A percentile compares a stretch with the other conserved stretches of the same genome.
These are phyloP conservation scores for Seira musarum DNA, from an alignment of 2,888 invertebrate genomes.

Conservation along the genomic window DNA sequence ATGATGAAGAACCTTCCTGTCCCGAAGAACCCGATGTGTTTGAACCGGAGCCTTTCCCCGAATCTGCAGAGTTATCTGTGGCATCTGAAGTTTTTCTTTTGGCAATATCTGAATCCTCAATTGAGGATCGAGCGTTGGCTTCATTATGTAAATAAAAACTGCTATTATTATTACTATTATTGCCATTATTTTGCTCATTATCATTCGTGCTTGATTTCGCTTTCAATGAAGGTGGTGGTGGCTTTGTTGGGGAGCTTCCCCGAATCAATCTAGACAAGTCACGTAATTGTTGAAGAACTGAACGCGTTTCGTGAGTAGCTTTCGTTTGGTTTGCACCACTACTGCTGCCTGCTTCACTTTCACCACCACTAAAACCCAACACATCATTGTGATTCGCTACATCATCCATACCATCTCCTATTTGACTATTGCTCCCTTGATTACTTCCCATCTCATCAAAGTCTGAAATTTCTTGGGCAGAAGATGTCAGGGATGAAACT, in stretches of 20 bases:
- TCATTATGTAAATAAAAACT: neutral
- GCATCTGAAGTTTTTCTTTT: slow-evolving; percentile 61
- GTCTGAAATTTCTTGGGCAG: slow-evolving; percentile 56
- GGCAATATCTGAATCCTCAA: slow-evolving; percentile 19
- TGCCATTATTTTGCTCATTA: neutral
- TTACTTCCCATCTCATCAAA: slow-evolving; percentile 43
- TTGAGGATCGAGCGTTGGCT: neutral
- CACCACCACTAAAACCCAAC: neutral
- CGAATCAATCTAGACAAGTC: slow-evolving; percentile 66
- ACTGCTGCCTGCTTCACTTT: slow-evolving; percentile 7
- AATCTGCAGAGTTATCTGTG: slow-evolving; percentile 65
- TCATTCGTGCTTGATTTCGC: neutral
- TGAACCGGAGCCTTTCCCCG: slow-evolving; percentile 66
- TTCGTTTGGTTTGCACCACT: slow-evolving; percentile 35
- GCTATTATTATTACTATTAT: neutral
- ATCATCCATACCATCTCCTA: slow-evolving; percentile 23
- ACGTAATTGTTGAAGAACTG: slow-evolving; percentile 65
- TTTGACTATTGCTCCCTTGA: slow-evolving; percentile 18
- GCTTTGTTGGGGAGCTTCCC: slow-evolving; percentile 59
- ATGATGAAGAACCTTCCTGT: slow-evolving; percentile 30
- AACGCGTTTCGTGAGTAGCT: slow-evolving; percentile 45
- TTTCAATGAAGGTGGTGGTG: neutral
- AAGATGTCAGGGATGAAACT: slow-evolving; percentile 63
- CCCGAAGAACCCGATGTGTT: slow-evolving; percentile 43
- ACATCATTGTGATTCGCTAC: neutral